Conservation (phyloP, 2,797 vertebrate genomes). For the Pitangus sulphuratus region DNA sequence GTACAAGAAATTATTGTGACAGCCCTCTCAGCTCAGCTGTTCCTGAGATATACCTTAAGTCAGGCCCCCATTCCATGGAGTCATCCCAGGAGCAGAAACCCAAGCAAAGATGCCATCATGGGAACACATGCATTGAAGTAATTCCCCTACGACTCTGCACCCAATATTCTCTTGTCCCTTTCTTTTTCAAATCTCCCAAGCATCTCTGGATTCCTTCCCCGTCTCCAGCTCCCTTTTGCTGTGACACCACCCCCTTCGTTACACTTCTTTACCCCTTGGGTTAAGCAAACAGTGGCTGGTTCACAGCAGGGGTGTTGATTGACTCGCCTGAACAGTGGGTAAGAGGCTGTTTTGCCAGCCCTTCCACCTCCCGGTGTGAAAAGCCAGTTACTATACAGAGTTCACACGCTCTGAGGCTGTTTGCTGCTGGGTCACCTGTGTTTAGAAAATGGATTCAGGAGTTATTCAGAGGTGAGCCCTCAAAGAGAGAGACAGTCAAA, state of each 20-base stretch:
- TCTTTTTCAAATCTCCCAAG: not conserved
- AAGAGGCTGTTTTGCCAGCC: not conserved
- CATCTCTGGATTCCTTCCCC: not conserved
- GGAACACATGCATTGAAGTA: accelerated
- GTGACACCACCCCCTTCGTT: not conserved
- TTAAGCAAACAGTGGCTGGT: not conserved
- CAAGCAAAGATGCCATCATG: not conserved
- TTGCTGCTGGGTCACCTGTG: not conserved
- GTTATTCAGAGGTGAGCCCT: not conserved
- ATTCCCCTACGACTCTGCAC: not conserved
- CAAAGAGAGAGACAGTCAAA: not conserved
- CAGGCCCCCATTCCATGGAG: not conserved
- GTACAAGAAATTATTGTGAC: accelerated
- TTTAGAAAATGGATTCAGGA: not conserved
- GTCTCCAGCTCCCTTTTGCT: not conserved
- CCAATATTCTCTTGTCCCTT: not conserved
- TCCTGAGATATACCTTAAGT: not conserved
- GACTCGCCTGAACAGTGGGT: not conserved
- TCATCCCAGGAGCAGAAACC: not conserved
- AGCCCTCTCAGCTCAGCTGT: not conserved
- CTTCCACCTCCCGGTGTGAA: not conserved
- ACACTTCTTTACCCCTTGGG: not conserved
- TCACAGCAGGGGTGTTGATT: not conserved
- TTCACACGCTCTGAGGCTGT: not conserved
- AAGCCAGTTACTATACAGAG: not conserved